Base-by-base conservation (phyloP, 2,113 vertebrate genomes). In the Dissostichus mawsoni region DNA sequence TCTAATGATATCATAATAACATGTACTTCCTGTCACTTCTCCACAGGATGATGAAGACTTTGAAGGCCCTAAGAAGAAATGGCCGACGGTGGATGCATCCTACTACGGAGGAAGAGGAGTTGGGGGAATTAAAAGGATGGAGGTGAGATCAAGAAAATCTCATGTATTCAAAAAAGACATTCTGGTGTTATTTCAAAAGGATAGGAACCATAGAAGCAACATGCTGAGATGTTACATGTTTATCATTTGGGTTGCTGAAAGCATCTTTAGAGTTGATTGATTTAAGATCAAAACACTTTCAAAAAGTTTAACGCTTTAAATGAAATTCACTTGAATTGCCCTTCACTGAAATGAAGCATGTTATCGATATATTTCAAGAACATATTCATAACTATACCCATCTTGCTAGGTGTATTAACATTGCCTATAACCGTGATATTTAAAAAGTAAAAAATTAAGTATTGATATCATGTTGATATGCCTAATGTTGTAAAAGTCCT, bases 101-200 rank as follows among this genome's bases (percentile, higher is more conserved):
- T 99, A 99, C 70, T 99, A 99, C 0, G 98, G 98, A 3, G 98
- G 98, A 5, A 94, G 98, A 87, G 98, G 98, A 3, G 98, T 99
- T 18, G 98, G 98, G 0, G 98, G 98, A 68, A 99, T 99, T 85
- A 99, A 99, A 90, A 93, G 98, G 70, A 99, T 99, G 98, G 98
- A 99, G 97, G 98, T 99, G 69, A 94, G 78, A 61, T 57, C 11
- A 41, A 11, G 11, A 56, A 57, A 58, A 74, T 20, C 56, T 58
- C 23, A 36, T 12, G 44, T 48, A 3, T 23, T 29, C 23, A 47
- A 10, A 66, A 53, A 12, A 20, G 16, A 51, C 53, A 29, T 9
- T 66, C 61, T 59, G 58, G 23, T 33, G 51, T 20, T 25, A 33
- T 45, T 20, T n/a, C 23, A 52, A 1, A 13, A 25, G 18, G 4